phyloP scores from a whole-genome alignment of 2,888 invertebrate genomes.

The Stenoptilia bipunctidactyla region DNA sequence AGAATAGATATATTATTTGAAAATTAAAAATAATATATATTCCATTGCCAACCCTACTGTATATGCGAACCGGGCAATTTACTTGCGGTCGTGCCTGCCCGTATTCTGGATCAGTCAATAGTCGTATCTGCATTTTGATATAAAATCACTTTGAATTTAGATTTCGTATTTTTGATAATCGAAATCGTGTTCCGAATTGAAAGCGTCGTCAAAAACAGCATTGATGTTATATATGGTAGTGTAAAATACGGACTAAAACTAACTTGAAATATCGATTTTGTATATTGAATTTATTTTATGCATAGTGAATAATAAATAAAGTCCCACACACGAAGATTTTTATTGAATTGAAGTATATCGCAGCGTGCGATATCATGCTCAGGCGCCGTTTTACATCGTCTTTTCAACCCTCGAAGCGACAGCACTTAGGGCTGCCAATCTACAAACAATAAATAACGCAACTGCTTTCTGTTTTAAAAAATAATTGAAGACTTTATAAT shows the following conservation, averaged over 20 bases:
- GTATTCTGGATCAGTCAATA: conserved; percentile 1
- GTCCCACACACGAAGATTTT: neutral
- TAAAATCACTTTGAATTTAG: conserved; percentile 23
- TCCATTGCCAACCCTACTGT: neutral
- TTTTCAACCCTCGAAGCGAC: conserved; percentile 46
- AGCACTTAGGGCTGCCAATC: conserved; percentile 55
- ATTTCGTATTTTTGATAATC: conserved; percentile 43
- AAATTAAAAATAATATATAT: no score
- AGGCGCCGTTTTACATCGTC: conserved; percentile 58
- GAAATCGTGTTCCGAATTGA: conserved; percentile 24
- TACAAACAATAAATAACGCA: conserved; percentile 45
- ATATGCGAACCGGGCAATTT: conserved; percentile 23
- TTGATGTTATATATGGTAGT: neutral
- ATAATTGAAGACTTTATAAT: conserved; percentile 50
- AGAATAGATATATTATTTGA: no score
- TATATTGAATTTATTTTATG: no score
- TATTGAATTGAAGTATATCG: conserved; percentile 33
- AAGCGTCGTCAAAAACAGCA: conserved; percentile 6
- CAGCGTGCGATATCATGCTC: conserved; percentile 51
- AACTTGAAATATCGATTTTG: no score
- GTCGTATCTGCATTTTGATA: conserved; percentile 21
- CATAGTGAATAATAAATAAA: neutral
- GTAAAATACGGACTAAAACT: no score
- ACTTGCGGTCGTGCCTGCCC: conserved; percentile 21
- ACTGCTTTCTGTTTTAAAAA: conserved; percentile 42